A percentile compares a stretch with the other conserved stretches of the same genome.
phyloP scores from a whole-genome alignment of 2,888 invertebrate genomes.

The Acronicta leporina region DNA sequence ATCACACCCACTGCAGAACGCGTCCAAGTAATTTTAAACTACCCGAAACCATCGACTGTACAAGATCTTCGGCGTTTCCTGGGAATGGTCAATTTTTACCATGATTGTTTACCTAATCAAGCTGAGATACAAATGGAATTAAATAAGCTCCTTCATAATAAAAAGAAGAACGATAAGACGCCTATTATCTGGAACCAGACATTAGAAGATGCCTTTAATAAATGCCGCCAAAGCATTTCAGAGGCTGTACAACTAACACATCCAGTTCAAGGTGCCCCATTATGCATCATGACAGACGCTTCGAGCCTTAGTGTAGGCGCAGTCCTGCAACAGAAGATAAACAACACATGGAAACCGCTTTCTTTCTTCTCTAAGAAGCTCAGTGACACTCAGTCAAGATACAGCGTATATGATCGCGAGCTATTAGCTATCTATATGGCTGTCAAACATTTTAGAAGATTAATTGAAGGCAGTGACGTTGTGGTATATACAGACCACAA shows the following conservation, averaged over 20 bases:
- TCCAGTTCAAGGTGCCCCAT: neutral
- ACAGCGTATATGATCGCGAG: slow-evolving; percentile 6
- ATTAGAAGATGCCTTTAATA: neutral
- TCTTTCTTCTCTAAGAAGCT: slow-evolving; percentile 2
- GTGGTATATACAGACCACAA: too few species aligned
- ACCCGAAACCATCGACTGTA: neutral
- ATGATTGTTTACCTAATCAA: slow-evolving; percentile 1
- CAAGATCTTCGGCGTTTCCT: neutral
- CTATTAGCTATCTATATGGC: too few species aligned
- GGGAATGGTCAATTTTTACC: slow-evolving; percentile 3
- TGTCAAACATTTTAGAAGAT: too few species aligned
- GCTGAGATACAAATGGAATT: slow-evolving; percentile 2
- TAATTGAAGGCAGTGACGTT: too few species aligned
- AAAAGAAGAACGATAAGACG: neutral
- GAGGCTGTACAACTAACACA: neutral
- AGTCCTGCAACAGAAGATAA: neutral
- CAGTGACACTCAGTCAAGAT: neutral
- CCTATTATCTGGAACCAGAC: neutral
- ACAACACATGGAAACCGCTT: neutral
- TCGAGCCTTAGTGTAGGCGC: neutral
- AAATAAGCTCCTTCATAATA: slow-evolving; percentile 3
- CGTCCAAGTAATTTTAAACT: neutral
- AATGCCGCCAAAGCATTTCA: slow-evolving; percentile 5
- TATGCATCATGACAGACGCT: slow-evolving; percentile 4
- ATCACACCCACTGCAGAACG: neutral